A percentile compares a stretch with the other conserved stretches of the same genome.
Conservation (phyloP, 2,113 vertebrate species). For the Gymnocephalus cernua region DNA sequence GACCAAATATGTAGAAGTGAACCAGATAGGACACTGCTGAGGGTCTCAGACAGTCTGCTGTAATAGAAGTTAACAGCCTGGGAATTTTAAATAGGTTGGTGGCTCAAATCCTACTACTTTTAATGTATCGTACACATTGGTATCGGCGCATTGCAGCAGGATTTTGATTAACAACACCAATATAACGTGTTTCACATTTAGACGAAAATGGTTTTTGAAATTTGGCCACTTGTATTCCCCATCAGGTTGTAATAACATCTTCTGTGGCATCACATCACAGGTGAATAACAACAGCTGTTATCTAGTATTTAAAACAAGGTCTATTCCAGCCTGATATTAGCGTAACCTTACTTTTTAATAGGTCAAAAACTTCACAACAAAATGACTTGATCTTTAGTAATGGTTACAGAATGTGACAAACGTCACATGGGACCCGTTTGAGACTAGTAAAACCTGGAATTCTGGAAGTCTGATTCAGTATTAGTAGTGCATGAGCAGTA, state of each 20-base stretch:
- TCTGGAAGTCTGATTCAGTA: slow-evolving; percentile 10
- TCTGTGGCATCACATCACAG: not conserved
- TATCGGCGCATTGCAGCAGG: not conserved
- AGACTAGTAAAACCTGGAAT: slow-evolving; percentile 9
- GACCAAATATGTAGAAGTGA: not conserved
- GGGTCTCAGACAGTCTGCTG: not conserved
- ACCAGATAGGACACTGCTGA: not conserved
- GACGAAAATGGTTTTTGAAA: no score
- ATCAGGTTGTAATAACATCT: not conserved
- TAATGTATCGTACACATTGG: not conserved
- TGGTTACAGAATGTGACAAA: slow-evolving; percentile 10
- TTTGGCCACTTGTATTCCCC: no score
- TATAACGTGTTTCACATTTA: no score
- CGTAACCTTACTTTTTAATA: no score
- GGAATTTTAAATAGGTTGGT: not conserved
- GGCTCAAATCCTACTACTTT: not conserved
- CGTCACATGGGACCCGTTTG: not conserved
- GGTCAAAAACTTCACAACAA: not conserved
- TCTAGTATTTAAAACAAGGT: not conserved
- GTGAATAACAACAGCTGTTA: not conserved
- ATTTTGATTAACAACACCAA: not conserved
- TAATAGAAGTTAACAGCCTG: not conserved
- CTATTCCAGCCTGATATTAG: not conserved
- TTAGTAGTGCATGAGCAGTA: not conserved
- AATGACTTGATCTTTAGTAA: not conserved